Base-by-base conservation (phyloP, 2,888 invertebrate genomes). In the Danaus chrysippus region DNA sequence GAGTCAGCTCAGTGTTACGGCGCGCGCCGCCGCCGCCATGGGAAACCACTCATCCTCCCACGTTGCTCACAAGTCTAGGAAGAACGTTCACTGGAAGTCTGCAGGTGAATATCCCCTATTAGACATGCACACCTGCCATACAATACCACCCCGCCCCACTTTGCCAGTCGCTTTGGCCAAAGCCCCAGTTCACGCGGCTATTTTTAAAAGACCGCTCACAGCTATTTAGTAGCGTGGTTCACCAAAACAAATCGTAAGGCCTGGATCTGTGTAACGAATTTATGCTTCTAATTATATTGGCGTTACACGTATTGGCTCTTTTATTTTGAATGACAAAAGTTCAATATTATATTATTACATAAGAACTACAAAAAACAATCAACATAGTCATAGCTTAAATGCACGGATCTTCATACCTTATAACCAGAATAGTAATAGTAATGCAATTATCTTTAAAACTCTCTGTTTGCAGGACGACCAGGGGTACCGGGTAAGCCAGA, bases 31-130 rank as follows among this genome's bases (percentile, higher is more conserved):
- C 87, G 86, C 87, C 89, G 88, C 84, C 84, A 91, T 91, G 91
- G 91, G 91, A 86, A 91, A 91, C 84, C 87, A 91, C 74, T 91
- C 91, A 74, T 83, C 84, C 82, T 80, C 89, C 75, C 86, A 87
- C 81, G 81, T 84, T 76, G 76, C 81, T 70, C 78, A 81, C 79
- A 91, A 92, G 84, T 93, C 93, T 79, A 94, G 93, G 79, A 95
- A 95, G 90, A 94, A 94, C 92, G 94, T 95, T 76, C 95, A 95
- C 90, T 96, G 96, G 96, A 95, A 95, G 90, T 94, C 95, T 75
- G 95, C 96, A 95, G 96, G 96, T 96, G 94, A 89, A 68, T 70
- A 69, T 73, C 66, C 61, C 67, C 61, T 68, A 63, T 58, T 43
- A 60, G 58, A 52, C 60, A 64, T 68, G 41, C 65, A 70, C 66